Percentiles rank a stretch among this genome's conserved stretches.
phyloP scores from a whole-genome alignment of 2,797 vertebrate genomes.

The Hozukius guyotensis region DNA sequence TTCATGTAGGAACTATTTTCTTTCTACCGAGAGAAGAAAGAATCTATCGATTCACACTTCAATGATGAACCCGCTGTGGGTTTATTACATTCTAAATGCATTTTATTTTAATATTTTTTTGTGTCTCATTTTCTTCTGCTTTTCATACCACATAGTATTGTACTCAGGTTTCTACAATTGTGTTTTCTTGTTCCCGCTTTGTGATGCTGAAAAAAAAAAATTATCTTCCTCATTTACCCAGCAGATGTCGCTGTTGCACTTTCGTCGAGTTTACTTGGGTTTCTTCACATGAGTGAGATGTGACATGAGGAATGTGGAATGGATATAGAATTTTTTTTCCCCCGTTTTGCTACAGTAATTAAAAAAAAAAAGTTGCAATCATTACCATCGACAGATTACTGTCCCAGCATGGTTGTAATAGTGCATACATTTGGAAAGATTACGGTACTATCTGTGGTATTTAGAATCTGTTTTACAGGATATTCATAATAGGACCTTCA shows the following conservation, averaged over 20 bases:
- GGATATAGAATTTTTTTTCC: neutral
- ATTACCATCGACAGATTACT: neutral
- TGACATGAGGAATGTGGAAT: neutral
- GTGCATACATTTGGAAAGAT: neutral
- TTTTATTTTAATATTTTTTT: neutral
- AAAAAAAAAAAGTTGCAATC: neutral
- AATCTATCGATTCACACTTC: neutral
- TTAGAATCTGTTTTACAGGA: neutral
- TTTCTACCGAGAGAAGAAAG: no score
- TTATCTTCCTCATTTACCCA: neutral
- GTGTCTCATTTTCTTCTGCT: neutral
- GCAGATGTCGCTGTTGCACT: slow-evolving; percentile 33
- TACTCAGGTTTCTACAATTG: neutral
- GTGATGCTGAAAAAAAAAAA: neutral
- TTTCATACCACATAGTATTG: neutral
- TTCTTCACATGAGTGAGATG: neutral
- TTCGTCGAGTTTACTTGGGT: neutral
- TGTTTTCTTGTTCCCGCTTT: neutral
- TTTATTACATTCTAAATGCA: neutral
- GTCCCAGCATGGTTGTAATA: fast-evolving
- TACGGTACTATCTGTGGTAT: neutral
- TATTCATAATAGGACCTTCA: neutral
- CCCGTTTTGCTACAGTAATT: neutral
- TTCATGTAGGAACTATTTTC: no score
- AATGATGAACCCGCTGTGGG: neutral